Percentiles rank a stretch among this genome's conserved stretches.
phyloP scores from a whole-genome alignment of 2,113 vertebrate species.

The Sminthopsis crassicaudata region DNA sequence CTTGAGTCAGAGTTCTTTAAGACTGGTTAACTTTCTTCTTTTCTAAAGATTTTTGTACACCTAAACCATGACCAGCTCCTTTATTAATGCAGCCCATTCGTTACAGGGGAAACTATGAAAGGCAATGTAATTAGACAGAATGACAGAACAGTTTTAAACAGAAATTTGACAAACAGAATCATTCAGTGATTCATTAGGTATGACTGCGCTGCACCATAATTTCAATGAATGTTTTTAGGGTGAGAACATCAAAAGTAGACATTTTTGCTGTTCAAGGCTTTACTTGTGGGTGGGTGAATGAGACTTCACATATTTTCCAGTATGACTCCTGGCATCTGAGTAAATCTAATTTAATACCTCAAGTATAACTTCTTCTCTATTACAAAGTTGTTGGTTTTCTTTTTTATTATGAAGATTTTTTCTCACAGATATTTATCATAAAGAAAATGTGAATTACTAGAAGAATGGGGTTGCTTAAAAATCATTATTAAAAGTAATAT shows the following conservation, averaged over 20 bases:
- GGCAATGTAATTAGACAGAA: not conserved
- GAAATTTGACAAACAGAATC: no score
- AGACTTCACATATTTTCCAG: not conserved
- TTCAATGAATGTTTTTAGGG: not conserved
- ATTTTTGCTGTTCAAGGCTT: not conserved
- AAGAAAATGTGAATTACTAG: not conserved
- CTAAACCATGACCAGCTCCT: not conserved
- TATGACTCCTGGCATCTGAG: not conserved
- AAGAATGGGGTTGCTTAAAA: not conserved
- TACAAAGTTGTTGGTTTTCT: not conserved
- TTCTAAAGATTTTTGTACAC: not conserved
- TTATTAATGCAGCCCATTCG: not conserved
- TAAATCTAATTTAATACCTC: not conserved
- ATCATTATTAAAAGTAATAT: not conserved
- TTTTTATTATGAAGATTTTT: constrained; percentile 6
- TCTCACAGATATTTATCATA: not conserved
- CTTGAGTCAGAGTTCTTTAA: not conserved
- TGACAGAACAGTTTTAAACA: not conserved
- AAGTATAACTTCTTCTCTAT: not conserved
- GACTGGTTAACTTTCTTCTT: not conserved
- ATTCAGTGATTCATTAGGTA: not conserved
- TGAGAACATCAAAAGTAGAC: not conserved
- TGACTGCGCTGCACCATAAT: not conserved
- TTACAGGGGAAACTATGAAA: not conserved
- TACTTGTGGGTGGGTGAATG: not conserved